Base-by-base conservation (phyloP, 1,140 invertebrate genomes). In the Rhynchophorus ferrugineus region DNA sequence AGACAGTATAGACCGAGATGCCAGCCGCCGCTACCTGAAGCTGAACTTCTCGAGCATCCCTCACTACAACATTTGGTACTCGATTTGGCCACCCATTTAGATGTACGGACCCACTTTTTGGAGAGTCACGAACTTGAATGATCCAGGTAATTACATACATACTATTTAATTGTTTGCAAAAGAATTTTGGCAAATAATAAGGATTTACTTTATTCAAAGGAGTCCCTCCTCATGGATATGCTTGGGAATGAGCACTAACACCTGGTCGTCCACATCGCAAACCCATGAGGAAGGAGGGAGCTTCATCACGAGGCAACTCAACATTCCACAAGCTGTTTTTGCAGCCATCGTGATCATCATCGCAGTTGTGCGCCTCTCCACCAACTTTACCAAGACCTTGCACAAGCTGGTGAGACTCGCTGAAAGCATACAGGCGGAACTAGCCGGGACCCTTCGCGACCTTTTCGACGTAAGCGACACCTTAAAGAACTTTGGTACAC, bases 1-100 rank as follows among this genome's bases (percentile, higher is more conserved):
- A 79, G 88, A 0, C 85, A 87, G 58, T 89, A 87, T 71, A 81
- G 88, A 63, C 90, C 92, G 0, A 78, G 87, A 8, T 87, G 85
- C 59, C 85, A 91, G 63, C 92, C 93, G 13, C 78, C 85, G 2
- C 69, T 95, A 52, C 91, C 92, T 8, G 90, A 92, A 53, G 79
- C 82, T 33, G 92, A 95, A 52, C 77, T 97, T n/a, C 76, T 95
- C 37, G 89, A 93, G 57, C 87, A 95, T 66, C 84, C 89, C 6
- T 77, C 80, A 13, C 75, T 97, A 1, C 82, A 86, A 48, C 83
- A 87, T 62, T 78, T 89, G 36, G 79, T 95, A 21, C 72, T 91
- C 44, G 90, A 94, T 65, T 73, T 95, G 51, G 86, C 90, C 7
- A 76, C 78, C 24, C 81, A 87, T 53, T 71, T 95, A 21, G 89